A percentile compares a stretch with the other conserved stretches of the same genome.
These are phyloP conservation scores for Proterorhinus semilunaris DNA, from an alignment of 2,113 vertebrate genomes.

Conservation along the genomic window DNA sequence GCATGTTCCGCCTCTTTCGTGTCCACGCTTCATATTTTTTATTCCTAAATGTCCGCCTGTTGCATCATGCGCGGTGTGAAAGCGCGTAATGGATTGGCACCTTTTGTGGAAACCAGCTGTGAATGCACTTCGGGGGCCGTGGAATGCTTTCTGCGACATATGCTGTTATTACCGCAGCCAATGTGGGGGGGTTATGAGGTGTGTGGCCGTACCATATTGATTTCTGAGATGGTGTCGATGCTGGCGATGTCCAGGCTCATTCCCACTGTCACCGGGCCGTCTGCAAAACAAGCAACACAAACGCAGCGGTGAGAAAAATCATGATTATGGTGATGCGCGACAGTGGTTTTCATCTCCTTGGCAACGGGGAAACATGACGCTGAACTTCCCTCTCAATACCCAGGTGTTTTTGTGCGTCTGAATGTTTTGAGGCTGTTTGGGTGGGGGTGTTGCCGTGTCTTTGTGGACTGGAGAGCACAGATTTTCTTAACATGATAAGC, in stretches of 20 bases:
- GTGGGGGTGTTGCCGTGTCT: too few relatives aligned
- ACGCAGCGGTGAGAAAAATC: background rate
- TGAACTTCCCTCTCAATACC: too few relatives aligned
- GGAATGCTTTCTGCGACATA: background rate
- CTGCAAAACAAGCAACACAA: slow-evolving; percentile 55
- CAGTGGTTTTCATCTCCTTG: background rate
- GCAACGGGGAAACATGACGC: too few relatives aligned
- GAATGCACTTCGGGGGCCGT: background rate
- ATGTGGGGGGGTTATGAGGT: too few relatives aligned
- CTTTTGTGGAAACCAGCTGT: background rate
- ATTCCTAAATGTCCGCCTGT: slow-evolving; percentile 12
- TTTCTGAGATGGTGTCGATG: slow-evolving; percentile 93
- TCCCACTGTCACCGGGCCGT: slow-evolving; percentile 87
- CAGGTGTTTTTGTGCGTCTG: too few relatives aligned
- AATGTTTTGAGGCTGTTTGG: too few relatives aligned
- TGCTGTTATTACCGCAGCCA: background rate
- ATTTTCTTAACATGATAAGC: too few relatives aligned
- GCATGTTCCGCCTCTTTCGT: slow-evolving; percentile 14
- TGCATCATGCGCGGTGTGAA: slow-evolving; percentile 8
- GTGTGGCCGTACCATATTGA: slow-evolving; percentile 86
- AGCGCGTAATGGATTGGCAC: slow-evolving; percentile 1
- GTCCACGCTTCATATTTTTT: slow-evolving; percentile 5
- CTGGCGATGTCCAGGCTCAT: slow-evolving; percentile 94
- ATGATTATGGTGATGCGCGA: background rate
- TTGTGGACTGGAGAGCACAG: too few relatives aligned